phyloP scores from a whole-genome alignment of 2,888 invertebrate species.

The Chydorus sphaericus region DNA sequence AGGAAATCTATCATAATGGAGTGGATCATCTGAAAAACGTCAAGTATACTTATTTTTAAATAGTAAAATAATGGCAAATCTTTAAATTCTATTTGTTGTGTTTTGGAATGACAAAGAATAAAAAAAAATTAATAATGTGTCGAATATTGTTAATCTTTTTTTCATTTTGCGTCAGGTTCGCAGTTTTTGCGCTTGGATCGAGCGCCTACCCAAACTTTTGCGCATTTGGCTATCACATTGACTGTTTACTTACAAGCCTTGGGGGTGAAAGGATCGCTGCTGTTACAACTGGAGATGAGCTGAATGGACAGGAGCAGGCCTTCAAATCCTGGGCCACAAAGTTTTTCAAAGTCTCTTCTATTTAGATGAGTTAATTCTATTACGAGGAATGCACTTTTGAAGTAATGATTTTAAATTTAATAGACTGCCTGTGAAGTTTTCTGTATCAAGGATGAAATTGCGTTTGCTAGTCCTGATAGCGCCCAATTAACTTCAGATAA shows the following conservation, averaged over 20 bases:
- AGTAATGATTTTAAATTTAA: too few relatives aligned
- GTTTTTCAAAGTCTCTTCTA: too few relatives aligned
- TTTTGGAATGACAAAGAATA: too few relatives aligned
- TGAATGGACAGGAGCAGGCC: constrained; percentile 90
- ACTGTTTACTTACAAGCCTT: constrained; percentile 75
- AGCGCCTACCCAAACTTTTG: constrained; percentile 95
- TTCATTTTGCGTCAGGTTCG: constrained; percentile 43
- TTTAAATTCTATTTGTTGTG: too few relatives aligned
- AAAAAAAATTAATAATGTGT: too few relatives aligned
- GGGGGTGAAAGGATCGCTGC: constrained; percentile 77
- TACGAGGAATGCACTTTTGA: too few relatives aligned
- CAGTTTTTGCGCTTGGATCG: constrained; percentile 86
- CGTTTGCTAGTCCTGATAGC: too few relatives aligned
- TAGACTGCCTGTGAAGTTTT: constrained; percentile 85
- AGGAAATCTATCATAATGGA: too few relatives aligned
- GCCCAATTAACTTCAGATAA: constrained; percentile 39
- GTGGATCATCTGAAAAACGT: too few relatives aligned
- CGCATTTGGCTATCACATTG: constrained; percentile 84
- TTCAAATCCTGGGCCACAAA: constrained; percentile 91
- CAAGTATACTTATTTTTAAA: too few relatives aligned
- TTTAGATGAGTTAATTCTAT: not conserved
- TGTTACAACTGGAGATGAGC: constrained; percentile 77
- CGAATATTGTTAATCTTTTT: too few relatives aligned
- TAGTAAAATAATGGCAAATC: too few relatives aligned
- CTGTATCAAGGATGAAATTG: constrained; percentile 75